phyloP scores from a whole-genome alignment of 2,113 vertebrate genomes.

The Nematolebias whitei region DNA sequence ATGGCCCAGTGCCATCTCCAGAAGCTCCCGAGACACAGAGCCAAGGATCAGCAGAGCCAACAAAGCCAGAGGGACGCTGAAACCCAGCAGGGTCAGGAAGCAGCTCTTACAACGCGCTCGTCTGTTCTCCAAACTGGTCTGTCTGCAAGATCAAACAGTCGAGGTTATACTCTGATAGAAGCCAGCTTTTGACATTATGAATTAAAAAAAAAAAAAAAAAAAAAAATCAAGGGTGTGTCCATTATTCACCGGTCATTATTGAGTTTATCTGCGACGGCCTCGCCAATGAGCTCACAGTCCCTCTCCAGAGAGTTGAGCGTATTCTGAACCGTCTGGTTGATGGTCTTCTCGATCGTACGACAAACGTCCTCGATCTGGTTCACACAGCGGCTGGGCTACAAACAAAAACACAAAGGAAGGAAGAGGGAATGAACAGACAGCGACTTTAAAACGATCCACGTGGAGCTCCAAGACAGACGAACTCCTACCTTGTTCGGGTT shows the following conservation, averaged over 20 bases:
- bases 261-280: conserved; percentile 73
- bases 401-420: background rate
- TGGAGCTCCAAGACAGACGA: background rate
- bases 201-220: too few species aligned
- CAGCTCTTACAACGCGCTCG: conserved; percentile 78
- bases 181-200: too few species aligned
- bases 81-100: conserved; percentile 78
- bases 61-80: conserved; percentile 77
- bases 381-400: conserved; percentile 82
- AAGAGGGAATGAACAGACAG: too few species aligned
- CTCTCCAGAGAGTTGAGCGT: conserved; percentile 84
- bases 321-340: conserved; percentile 85
- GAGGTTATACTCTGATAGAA: background rate
- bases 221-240: too few species aligned
- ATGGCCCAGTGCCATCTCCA: conserved; percentile 70
- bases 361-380: conserved; percentile 87
- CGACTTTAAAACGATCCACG: background rate
- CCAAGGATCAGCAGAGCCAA: conserved; percentile 75
- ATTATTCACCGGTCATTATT: conserved; percentile 70
- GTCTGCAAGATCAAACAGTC: conserved; percentile 55
- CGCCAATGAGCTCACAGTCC: conserved; percentile 82
- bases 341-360: conserved; percentile 83
- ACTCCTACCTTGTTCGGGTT: conserved; percentile 77
- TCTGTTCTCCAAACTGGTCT: conserved; percentile 69
- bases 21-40: conserved; percentile 66